Conservation (phyloP, 2,797 vertebrate species). For the Potorous gilbertii region DNA sequence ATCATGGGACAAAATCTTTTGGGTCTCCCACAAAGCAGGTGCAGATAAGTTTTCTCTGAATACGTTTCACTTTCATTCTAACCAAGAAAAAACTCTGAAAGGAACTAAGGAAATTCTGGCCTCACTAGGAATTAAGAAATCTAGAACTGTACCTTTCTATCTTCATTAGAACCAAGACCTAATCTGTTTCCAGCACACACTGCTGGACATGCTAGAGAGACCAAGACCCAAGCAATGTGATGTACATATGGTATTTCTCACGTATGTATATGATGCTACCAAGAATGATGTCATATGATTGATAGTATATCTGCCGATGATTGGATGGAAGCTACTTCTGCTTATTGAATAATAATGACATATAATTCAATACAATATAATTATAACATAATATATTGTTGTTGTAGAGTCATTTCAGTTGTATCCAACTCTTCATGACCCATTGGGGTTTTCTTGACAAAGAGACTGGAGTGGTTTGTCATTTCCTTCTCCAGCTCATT, state of each 20-base stretch:
- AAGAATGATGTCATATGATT: too few relatives aligned
- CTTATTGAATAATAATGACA: not conserved
- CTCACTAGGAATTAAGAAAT: not conserved
- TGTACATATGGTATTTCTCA: not conserved
- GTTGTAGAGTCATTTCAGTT: not conserved
- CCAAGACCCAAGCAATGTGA: not conserved
- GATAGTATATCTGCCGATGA: not conserved
- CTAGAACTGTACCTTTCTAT: not conserved
- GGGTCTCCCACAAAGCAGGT: too few relatives aligned
- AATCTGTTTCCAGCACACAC: not conserved
- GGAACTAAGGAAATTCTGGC: not conserved
- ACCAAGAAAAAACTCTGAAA: not conserved
- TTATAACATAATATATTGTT: not conserved
- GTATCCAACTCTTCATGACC: not conserved
- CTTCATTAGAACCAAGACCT: not conserved
- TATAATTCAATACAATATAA: not conserved
- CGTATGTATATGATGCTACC: not conserved
- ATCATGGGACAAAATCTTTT: not conserved
- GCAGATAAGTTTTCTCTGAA: not conserved
- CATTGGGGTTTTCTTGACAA: not conserved
- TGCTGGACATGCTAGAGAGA: not conserved
- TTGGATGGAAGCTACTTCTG: not conserved
- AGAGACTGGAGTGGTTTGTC: not conserved
- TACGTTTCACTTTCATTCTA: not conserved
- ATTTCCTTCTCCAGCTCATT: not conserved